These are phyloP conservation scores for Esperia sulphurella DNA, from an alignment of 2,888 invertebrate genomes.

Conservation along the genomic window DNA sequence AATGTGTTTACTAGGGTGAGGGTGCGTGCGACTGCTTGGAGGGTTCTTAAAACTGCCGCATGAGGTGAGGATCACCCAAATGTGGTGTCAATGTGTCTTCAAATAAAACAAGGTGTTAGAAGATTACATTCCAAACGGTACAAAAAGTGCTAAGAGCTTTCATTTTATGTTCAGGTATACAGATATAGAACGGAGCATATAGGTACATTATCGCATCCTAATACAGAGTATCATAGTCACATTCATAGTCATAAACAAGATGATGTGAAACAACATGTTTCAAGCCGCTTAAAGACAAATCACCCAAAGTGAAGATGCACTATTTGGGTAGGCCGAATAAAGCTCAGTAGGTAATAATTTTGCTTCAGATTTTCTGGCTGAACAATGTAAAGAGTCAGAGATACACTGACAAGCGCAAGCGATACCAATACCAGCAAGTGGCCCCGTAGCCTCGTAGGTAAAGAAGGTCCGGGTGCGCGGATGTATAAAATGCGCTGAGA, in stretches of 20 bases:
- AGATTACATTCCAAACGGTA: conserved; percentile 4
- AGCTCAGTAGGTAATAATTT: too few relatives aligned
- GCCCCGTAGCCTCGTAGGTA: background rate
- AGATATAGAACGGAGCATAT: background rate
- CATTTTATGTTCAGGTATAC: background rate
- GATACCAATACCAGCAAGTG: background rate
- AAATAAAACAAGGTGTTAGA: conserved; percentile 9
- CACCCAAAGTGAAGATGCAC: too few relatives aligned
- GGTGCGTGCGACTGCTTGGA: conserved; percentile 17
- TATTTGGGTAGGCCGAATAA: too few relatives aligned
- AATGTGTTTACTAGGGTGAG: conserved; percentile 22
- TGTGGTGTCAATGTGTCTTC: conserved; percentile 28
- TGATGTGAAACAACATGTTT: too few relatives aligned
- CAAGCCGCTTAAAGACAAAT: too few relatives aligned
- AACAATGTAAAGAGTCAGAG: too few relatives aligned
- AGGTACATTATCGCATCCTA: background rate
- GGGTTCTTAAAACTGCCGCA: conserved; percentile 22
- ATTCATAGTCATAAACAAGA: too few relatives aligned
- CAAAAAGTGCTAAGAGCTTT: background rate
- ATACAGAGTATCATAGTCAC: too few relatives aligned
- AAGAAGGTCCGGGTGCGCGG: background rate
- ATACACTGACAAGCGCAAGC: background rate
- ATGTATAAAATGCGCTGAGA: conserved; percentile 50
- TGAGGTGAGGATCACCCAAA: conserved; percentile 22
- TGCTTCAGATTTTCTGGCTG: too few relatives aligned